phyloP scores from a whole-genome alignment of 2,113 vertebrate species.

The Taxidea taxus region DNA sequence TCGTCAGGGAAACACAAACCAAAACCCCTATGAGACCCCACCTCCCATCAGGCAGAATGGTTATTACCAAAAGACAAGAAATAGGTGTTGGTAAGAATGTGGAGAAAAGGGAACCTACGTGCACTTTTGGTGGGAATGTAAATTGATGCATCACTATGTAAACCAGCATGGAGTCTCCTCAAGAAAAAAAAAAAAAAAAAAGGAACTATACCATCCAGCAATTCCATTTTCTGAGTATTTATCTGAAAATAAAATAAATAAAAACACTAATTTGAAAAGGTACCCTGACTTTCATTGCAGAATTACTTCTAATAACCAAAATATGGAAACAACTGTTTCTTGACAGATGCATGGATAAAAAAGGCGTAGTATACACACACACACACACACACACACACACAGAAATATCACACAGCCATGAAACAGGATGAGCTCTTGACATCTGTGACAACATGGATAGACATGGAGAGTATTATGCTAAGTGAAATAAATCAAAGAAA shows the following conservation, averaged over 20 bases:
- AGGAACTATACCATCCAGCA: background rate
- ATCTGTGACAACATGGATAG: background rate
- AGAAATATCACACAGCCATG: background rate
- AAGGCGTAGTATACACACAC: background rate
- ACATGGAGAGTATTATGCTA: background rate
- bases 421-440: background rate
- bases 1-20: background rate
- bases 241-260: background rate
- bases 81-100: background rate
- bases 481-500: background rate
- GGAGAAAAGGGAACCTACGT: background rate
- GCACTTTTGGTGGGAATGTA: background rate
- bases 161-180: background rate
- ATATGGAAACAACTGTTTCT: background rate
- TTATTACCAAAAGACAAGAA: background rate
- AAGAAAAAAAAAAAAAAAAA: background rate
- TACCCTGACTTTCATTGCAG: background rate
- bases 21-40: background rate
- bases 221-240: background rate
- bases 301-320: background rate
- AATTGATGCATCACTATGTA: background rate
- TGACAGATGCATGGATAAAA: background rate
- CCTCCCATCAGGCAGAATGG: background rate
- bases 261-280: background rate
- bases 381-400: background rate